Conservation (phyloP, 2,113 vertebrate genomes). For the Eolophus roseicapilla region DNA sequence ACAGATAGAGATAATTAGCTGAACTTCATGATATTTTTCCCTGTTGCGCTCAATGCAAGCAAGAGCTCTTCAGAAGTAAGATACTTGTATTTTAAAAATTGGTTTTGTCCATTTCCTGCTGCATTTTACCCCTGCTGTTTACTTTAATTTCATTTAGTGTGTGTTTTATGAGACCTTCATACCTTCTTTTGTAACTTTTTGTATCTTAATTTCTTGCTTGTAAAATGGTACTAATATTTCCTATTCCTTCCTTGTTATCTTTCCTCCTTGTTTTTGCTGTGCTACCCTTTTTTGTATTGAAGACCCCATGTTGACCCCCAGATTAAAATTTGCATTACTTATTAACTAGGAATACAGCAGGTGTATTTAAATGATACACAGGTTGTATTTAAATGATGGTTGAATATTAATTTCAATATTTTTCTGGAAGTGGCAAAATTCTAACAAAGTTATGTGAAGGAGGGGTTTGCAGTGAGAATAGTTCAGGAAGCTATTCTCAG, state of each 20-base stretch:
- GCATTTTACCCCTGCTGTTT: neutral
- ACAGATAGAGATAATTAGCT: neutral
- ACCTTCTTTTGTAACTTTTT: neutral
- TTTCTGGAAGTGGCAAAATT: neutral
- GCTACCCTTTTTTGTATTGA: neutral
- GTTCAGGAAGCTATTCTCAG: neutral
- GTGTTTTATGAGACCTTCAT: neutral
- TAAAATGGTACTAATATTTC: neutral
- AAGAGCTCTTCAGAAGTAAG: neutral
- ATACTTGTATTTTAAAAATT: neutral
- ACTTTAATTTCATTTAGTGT: neutral
- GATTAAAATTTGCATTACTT: neutral
- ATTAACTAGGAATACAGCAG: neutral
- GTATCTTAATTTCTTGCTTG: neutral
- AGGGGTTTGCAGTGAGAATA: neutral
- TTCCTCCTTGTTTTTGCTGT: neutral
- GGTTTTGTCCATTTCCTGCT: neutral
- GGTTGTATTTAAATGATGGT: neutral
- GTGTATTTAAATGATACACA: neutral
- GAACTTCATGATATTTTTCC: neutral
- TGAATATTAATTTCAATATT: neutral
- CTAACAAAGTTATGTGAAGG: neutral
- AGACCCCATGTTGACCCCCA: neutral
- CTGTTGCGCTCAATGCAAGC: neutral
- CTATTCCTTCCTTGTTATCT: neutral